Base-by-base conservation (phyloP, 2,797 vertebrate species). In the Chanos chanos region DNA sequence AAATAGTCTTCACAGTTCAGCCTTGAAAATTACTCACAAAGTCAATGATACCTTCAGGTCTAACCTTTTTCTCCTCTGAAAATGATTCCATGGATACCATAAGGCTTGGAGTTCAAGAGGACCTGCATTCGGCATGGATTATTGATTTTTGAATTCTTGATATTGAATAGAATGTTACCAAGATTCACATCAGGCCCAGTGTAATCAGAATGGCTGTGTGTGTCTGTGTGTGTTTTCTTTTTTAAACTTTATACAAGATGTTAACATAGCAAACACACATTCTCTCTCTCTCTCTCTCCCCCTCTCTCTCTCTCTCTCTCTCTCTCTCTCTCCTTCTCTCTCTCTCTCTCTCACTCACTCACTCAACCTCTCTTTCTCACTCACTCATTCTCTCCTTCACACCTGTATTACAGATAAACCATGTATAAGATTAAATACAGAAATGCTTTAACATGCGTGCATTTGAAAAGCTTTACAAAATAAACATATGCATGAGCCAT, bases 81-180 rank as follows among this genome's bases (percentile, higher is more conserved):
- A 85, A 79, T 72, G 85, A 89, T 90, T 80, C 86, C 83, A 89
- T 91, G 87, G 89, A 86, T 85, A 90, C 87, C 70, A 75, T 83
- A 89, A 87, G n/a, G 81, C 79, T 77, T 81, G 82, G 84, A 79
- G 82, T 83, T 85, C 81, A 84, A 83, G 79, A 83, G 83, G 81
- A 84, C 83, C 74, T 74, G 83, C 80, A 83, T 85, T 84, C 81
- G 83, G 74, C 74, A 80, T 85, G 83, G 84, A 84, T 80, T 86
- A 80, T 86, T 85, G 85, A 86, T 86, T 87, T 86, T 85, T 86
- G 85, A 89, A 68, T 59, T 55, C 39, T 18, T 53, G 33, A 30
- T 21, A n/a, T 15, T 33, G 49, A 16, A 19, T 5, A 31, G 16
- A 47, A 33, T 33, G 1, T 7, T 13, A 13, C 16, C 28, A 6